Conservation (phyloP, 2,797 vertebrate genomes). For the Pangasius larnaudii region DNA sequence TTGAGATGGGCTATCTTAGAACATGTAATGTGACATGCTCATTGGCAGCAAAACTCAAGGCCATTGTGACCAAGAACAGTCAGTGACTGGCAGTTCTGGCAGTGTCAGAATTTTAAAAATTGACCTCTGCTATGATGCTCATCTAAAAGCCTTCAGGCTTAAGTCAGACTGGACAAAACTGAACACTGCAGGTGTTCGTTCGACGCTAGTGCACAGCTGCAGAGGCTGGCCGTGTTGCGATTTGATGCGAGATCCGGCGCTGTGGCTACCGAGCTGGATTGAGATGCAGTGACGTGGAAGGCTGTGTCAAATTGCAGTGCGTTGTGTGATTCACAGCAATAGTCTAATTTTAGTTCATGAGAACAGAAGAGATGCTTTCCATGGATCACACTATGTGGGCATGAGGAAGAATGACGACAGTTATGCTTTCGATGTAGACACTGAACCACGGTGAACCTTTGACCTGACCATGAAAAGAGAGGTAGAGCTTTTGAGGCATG, state of each 20-base stretch:
- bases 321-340: conserved; percentile 20
- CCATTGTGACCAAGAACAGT: too few species aligned
- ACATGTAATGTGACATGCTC: neutral
- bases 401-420: neutral
- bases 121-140: neutral
- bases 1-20: neutral
- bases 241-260: neutral
- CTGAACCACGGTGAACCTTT: neutral
- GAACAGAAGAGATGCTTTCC: conserved; percentile 13
- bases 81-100: neutral
- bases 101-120: neutral
- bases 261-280: neutral
- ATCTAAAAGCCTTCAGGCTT: conserved; percentile 1
- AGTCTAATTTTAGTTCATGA: conserved; percentile 31
- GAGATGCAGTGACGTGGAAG: conserved; percentile 18
- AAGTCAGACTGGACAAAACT: neutral
- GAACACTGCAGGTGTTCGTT: neutral
- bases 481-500: conserved; percentile 49
- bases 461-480: conserved; percentile 49
- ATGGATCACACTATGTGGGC: neutral
- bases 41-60: neutral
- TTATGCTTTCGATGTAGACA: neutral
- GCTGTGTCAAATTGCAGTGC: conserved; percentile 25
- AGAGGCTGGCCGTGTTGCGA: neutral
- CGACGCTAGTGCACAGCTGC: neutral